A percentile compares a stretch with the other conserved stretches of the same genome.
These are phyloP conservation scores for Daktulosphaira vitifoliae DNA, from an alignment of 1,140 invertebrate species.

Conservation along the genomic window DNA sequence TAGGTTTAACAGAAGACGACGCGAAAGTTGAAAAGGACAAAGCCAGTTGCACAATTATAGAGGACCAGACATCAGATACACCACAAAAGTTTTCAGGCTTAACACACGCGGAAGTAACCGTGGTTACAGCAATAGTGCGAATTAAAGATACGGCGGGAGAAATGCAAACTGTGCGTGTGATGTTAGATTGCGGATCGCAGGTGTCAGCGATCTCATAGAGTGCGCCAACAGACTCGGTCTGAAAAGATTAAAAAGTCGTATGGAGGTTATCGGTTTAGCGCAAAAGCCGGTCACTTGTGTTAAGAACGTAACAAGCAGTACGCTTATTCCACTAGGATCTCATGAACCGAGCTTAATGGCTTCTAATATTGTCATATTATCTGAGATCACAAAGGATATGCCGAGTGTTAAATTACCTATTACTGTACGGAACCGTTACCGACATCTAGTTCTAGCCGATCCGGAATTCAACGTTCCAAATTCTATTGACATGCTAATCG, in stretches of 20 bases:
- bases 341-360: background rate
- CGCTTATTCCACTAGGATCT: background rate
- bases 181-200: constrained; percentile 8
- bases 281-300: background rate
- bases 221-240: background rate
- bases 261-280: background rate
- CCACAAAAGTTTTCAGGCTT: background rate
- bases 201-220: background rate
- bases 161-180: background rate
- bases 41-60: too few relatives aligned
- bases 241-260: background rate
- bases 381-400: background rate
- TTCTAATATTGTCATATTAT: background rate
- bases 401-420: background rate
- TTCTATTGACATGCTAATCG: background rate
- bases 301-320: background rate
- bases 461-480: background rate
- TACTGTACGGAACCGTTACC: background rate
- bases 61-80: too few relatives aligned
- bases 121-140: constrained; percentile 5
- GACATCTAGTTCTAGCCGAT: background rate
- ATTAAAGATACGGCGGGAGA: background rate
- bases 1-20: too few relatives aligned
- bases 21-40: too few relatives aligned
- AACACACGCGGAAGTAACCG: background rate